A percentile compares a stretch with the other conserved stretches of the same genome.
Evolutionary conservation across 2,113 vertebrate species (phyloP).

Genomic region (Gopherus evgoodei): DNA sequence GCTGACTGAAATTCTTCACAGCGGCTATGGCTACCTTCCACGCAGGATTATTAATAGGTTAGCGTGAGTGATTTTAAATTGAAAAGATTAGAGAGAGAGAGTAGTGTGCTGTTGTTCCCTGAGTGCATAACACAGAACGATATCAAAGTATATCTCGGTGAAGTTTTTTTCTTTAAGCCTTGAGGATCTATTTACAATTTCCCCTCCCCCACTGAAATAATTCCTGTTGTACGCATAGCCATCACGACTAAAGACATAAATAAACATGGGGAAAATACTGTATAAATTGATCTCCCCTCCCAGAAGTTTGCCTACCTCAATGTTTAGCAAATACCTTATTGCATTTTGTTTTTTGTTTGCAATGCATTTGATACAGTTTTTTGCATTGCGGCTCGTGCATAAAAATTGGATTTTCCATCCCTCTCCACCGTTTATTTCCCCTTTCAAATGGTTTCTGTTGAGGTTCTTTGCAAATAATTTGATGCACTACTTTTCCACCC

Average conservation of each 20-base stretch:
- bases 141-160: not conserved
- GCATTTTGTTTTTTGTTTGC: not conserved
- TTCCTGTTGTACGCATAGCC: not conserved
- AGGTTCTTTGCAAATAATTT: not conserved
- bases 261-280: not conserved
- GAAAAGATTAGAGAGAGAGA: not conserved
- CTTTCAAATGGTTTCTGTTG: not conserved
- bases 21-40: not conserved
- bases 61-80: not conserved
- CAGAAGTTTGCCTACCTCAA: not conserved
- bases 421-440: not conserved
- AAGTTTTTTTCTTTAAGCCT: not conserved
- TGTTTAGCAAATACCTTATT: not conserved
- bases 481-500: not conserved
- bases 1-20: conserved; percentile 3
- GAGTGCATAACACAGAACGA: not conserved
- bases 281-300: not conserved
- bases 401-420: not conserved
- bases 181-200: not conserved
- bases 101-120: not conserved
- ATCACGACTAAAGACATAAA: not conserved
- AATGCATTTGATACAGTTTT: not conserved
- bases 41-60: not conserved
- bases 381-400: not conserved
- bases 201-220: not conserved